Percentiles rank a stretch among this genome's conserved stretches.
These are phyloP conservation scores for Parazoanthus atlanticus DNA, from an alignment of 92 coral and sea anemone genomes.

Conservation along the genomic window DNA sequence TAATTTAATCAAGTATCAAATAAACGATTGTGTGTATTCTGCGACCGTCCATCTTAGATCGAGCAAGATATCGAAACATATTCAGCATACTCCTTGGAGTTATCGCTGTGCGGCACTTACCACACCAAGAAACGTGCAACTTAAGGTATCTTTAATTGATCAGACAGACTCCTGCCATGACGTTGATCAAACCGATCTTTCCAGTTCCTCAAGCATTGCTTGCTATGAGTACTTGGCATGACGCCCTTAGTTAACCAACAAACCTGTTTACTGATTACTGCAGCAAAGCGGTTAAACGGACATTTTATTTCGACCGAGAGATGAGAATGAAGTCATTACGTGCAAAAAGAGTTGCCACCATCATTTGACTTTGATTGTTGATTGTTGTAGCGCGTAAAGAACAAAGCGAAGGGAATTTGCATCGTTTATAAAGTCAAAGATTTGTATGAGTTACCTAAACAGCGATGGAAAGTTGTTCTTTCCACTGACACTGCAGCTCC, in stretches of 20 bases:
- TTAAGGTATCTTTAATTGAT: neutral
- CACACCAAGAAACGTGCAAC: neutral
- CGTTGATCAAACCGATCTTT: neutral
- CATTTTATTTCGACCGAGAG: neutral
- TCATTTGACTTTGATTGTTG: neutral
- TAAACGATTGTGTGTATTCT: neutral
- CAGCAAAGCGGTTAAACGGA: neutral
- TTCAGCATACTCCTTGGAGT: neutral
- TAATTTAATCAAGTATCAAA: neutral
- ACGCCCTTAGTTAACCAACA: neutral
- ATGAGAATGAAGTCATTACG: no score
- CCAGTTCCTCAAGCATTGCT: neutral
- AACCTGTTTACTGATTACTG: neutral
- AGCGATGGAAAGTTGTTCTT: no score
- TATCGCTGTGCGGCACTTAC: neutral
- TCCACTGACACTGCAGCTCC: neutral
- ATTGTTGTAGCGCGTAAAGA: neutral
- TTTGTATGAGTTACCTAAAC: neutral
- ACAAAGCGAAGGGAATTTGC: neutral
- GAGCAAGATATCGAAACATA: neutral
- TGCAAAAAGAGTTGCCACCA: neutral
- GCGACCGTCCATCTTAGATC: slow-evolving; percentile 1
- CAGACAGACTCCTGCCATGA: neutral
- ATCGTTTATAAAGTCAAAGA: neutral
- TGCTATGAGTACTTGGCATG: neutral